Evolutionary conservation across 2,888 invertebrate species (phyloP).

Genomic region (Trileptium ribeirensis): DNA sequence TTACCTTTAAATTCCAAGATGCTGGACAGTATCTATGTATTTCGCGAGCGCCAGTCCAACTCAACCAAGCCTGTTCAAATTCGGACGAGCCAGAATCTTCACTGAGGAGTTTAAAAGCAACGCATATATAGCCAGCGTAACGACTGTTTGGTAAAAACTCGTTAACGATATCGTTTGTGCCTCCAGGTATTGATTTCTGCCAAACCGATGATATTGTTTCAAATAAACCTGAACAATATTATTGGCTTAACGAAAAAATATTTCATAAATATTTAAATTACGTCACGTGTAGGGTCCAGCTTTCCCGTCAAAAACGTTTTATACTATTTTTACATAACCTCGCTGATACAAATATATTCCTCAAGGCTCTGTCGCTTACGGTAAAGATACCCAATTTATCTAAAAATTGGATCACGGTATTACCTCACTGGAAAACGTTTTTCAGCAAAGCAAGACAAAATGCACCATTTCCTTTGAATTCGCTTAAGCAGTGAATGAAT

Average conservation of each 20-base stretch:
- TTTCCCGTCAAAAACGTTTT: too few species aligned
- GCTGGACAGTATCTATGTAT: slow-evolving; percentile 47
- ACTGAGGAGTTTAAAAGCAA: background rate
- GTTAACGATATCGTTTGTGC: background rate
- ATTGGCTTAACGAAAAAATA: too few species aligned
- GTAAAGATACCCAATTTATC: too few species aligned
- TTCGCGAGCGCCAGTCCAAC: slow-evolving; percentile 47
- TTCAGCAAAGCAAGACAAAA: too few species aligned
- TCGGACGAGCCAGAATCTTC: background rate
- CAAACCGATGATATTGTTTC: background rate
- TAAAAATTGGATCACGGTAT: too few species aligned
- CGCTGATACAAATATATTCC: too few species aligned
- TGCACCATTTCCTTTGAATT: too few species aligned
- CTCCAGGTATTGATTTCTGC: background rate
- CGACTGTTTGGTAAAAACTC: background rate
- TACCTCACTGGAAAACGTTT: too few species aligned
- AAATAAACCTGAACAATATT: background rate
- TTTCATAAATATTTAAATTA: background rate
- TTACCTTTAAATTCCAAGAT: slow-evolving; percentile 41
- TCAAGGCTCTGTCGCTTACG: too few species aligned
- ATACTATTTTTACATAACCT: too few species aligned
- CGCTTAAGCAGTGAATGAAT: too few species aligned
- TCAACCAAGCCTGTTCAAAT: background rate
- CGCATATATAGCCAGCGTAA: background rate
- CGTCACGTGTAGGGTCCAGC: too few species aligned